Evolutionary conservation across 2,797 vertebrate genomes (phyloP).

Genomic region (Typhlichthys subterraneus): DNA sequence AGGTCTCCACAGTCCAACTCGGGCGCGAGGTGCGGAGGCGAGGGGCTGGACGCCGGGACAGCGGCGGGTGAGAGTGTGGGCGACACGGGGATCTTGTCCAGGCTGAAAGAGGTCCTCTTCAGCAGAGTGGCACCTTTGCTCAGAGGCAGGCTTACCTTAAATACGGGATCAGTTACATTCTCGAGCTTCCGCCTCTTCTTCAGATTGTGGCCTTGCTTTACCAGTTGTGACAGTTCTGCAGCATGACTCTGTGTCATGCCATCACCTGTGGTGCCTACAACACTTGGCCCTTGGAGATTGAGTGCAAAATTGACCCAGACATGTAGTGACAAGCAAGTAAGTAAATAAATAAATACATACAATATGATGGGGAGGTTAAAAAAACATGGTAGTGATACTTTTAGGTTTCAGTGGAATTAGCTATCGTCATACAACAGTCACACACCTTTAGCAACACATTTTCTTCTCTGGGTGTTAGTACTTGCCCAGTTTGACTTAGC

Average conservation of each 20-base stretch:
- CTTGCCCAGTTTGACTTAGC: background rate
- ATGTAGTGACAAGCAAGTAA: background rate
- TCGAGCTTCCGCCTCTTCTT: constrained; percentile 12
- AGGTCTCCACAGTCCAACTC: background rate
- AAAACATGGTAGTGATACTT: background rate
- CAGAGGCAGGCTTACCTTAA: constrained; percentile 70
- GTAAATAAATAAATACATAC: constrained; percentile 1
- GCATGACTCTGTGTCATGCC: background rate
- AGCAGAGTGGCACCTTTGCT: constrained; percentile 57
- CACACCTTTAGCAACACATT: constrained; percentile 39
- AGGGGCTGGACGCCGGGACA: background rate
- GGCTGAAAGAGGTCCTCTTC: constrained; percentile 61
- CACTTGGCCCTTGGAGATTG: constrained; percentile 31
- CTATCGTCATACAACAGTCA: constrained; percentile 10
- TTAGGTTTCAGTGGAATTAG: background rate
- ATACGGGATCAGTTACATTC: constrained; percentile 46
- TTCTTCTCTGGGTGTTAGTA: constrained; percentile 17
- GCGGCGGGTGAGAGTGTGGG: background rate
- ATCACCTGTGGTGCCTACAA: constrained; percentile 1
- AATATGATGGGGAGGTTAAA: background rate
- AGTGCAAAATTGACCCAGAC: background rate
- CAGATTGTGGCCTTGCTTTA: background rate
- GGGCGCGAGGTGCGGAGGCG: background rate
- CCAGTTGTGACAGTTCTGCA: background rate
- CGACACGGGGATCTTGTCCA: constrained; percentile 1